Conservation (phyloP, 2,888 invertebrate genomes). For the Escarpia spicata region DNA sequence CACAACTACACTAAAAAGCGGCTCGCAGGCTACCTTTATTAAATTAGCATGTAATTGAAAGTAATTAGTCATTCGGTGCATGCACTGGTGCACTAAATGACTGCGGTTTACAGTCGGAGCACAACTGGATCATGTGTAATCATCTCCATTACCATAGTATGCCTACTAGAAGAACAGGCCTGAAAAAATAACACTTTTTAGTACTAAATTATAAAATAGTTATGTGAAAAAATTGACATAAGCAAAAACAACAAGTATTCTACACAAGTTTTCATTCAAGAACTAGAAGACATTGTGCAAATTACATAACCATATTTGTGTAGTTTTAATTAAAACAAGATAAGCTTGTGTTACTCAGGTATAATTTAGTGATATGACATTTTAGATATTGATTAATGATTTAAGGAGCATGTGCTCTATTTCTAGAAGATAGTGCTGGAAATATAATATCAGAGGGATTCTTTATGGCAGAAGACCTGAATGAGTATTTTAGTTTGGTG, state of each 20-base stretch:
- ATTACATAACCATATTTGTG: neutral
- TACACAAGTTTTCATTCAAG: neutral
- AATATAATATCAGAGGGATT: too few species aligned
- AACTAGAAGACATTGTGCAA: neutral
- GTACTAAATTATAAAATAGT: neutral
- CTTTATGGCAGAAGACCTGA: too few species aligned
- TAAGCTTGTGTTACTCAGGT: neutral
- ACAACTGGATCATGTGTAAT: constrained; percentile 6
- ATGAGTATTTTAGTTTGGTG: too few species aligned
- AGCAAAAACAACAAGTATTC: neutral
- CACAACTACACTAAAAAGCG: neutral
- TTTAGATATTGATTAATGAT: too few species aligned
- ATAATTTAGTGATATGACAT: neutral
- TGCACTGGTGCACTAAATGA: constrained; percentile 5
- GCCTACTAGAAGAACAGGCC: neutral
- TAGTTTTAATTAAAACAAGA: neutral
- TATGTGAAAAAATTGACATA: neutral
- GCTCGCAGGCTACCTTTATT: neutral
- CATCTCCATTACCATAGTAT: neutral
- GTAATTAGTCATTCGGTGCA: neutral
- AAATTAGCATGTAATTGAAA: constrained; percentile 16
- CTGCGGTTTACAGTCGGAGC: neutral
- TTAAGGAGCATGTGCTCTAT: too few species aligned
- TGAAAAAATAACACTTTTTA: neutral
- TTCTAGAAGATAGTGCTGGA: too few species aligned